Percentiles rank a stretch among this genome's conserved stretches.
phyloP scores from a whole-genome alignment of 2,888 invertebrate species.

The Drosophila multiciliata region DNA sequence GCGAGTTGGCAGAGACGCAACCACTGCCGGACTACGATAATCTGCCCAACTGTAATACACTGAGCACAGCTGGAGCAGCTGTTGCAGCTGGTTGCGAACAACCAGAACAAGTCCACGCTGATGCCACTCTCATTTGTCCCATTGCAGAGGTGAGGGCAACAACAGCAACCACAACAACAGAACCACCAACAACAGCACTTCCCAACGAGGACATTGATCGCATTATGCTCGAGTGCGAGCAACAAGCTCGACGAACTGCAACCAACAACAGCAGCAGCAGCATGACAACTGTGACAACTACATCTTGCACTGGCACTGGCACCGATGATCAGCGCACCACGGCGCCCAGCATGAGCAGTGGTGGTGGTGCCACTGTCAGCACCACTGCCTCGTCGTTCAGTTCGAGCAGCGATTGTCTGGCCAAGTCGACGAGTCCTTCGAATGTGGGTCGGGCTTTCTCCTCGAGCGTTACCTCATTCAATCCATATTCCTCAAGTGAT shows the following conservation, averaged over 20 bases:
- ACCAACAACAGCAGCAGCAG: constrained; percentile 24
- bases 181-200: constrained; percentile 18
- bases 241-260: constrained; percentile 66
- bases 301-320: constrained; percentile 25
- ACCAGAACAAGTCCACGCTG: constrained; percentile 42
- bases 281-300: constrained; percentile 21
- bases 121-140: constrained; percentile 81
- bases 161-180: constrained; percentile 19
- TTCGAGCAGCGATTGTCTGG: constrained; percentile 84
- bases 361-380: constrained; percentile 55
- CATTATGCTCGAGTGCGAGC: constrained; percentile 84
- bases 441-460: constrained; percentile 82
- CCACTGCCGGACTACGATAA: constrained; percentile 85
- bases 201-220: constrained; percentile 83
- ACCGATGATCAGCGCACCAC: constrained; percentile 74
- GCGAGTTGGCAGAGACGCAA: constrained; percentile 73
- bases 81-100: constrained; percentile 20
- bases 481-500: constrained; percentile 85
- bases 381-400: constrained; percentile 81
- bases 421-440: constrained; percentile 83
- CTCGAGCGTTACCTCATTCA: constrained; percentile 85
- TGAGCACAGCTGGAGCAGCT: constrained; percentile 38
- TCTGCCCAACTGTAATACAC: constrained; percentile 70
- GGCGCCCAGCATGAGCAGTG: constrained; percentile 73
- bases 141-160: constrained; percentile 75